Conservation (phyloP, 2,113 vertebrate species). For the Cebidichthys violaceus region DNA sequence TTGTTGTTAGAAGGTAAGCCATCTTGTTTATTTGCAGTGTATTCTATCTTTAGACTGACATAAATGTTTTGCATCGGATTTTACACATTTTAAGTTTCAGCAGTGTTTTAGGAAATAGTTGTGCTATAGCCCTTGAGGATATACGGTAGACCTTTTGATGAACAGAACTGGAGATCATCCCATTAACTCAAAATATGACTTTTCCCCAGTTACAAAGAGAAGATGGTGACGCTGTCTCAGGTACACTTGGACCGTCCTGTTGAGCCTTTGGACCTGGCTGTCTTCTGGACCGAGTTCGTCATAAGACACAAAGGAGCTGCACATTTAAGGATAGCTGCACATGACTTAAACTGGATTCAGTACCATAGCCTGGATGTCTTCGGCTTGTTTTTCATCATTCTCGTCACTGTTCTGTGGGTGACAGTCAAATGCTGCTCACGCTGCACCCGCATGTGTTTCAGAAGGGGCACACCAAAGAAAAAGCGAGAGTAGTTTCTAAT, state of each 20-base stretch:
- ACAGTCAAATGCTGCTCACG: conserved; percentile 84
- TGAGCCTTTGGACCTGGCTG: conserved; percentile 89
- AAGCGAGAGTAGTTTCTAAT: conserved; percentile 79
- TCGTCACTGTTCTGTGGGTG: conserved; percentile 76
- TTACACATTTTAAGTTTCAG: background rate
- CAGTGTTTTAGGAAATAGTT: background rate
- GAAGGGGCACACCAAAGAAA: conserved; percentile 64
- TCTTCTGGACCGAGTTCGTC: conserved; percentile 95
- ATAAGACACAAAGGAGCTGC: conserved; percentile 91
- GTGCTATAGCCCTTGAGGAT: background rate
- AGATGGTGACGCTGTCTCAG: conserved; percentile 85
- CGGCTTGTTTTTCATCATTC: conserved; percentile 80
- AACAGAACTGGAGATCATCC: background rate
- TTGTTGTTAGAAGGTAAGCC: no score
- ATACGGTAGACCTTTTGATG: background rate
- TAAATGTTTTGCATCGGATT: background rate
- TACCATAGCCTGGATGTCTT: conserved; percentile 93
- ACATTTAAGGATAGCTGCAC: conserved; percentile 89
- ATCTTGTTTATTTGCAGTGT: background rate
- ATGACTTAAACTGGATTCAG: conserved; percentile 94
- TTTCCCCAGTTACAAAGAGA: conserved; percentile 90
- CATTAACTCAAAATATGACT: background rate
- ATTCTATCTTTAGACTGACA: background rate
- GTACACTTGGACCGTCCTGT: conserved; percentile 91
- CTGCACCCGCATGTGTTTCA: conserved; percentile 78